Conservation (phyloP, 2,888 invertebrate genomes). For the Orchesella flavescens region DNA sequence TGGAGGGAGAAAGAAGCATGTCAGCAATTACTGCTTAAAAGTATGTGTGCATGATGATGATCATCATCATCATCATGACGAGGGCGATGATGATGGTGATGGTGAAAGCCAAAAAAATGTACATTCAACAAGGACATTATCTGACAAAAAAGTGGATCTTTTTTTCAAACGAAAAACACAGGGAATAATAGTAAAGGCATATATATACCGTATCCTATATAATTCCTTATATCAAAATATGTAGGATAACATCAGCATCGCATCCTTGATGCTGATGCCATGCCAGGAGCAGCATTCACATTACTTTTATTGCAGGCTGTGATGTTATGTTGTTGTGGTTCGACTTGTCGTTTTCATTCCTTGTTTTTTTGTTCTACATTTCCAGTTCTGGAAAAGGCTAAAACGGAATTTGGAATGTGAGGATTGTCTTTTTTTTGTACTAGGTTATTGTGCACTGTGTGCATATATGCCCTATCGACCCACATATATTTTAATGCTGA, state of each 20-base stretch:
- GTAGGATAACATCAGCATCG: background rate
- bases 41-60: slow-evolving; percentile 15
- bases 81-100: slow-evolving; percentile 4
- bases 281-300: too few species aligned
- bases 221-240: background rate
- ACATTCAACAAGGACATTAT: slow-evolving; percentile 48
- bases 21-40: slow-evolving; percentile 12
- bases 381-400: too few species aligned
- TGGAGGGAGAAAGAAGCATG: slow-evolving; percentile 18
- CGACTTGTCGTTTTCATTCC: background rate
- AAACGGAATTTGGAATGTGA: too few species aligned
- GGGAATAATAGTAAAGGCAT: too few species aligned
- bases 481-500: background rate
- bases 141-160: slow-evolving; percentile 29
- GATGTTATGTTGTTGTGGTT: background rate
- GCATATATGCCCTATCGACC: slow-evolving; percentile 27
- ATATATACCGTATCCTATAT: too few species aligned
- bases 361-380: background rate
- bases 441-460: too few species aligned
- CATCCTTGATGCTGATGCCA: background rate
- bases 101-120: slow-evolving; percentile 11
- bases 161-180: background rate
- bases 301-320: too few species aligned
- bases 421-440: too few species aligned
- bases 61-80: too few species aligned